Base-by-base conservation (phyloP, 1,140 invertebrate genomes). In the Pectinophora gossypiella region DNA sequence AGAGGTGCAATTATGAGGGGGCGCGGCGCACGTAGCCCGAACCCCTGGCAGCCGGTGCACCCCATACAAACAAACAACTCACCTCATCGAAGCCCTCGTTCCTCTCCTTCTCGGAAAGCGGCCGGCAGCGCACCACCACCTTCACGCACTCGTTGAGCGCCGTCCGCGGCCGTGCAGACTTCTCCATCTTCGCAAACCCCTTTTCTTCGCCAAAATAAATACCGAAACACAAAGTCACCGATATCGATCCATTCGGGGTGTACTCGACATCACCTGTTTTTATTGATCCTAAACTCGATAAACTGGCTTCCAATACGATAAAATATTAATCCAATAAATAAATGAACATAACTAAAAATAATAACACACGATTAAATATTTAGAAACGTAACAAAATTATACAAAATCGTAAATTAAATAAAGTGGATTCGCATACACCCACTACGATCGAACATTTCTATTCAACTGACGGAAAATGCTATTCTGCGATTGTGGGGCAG, bases 91-190 rank as follows among this genome's bases (percentile, higher is more conserved):
- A 92, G 22, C 93, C 93, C 68, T 94, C 92, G 32, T 90, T 77
- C 18, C 90, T 90, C 87, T 99, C 97, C 59, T 93, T 94, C 62
- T 94, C 90, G 71, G 94, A 97, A 77, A 98, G 90, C 18, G 97
- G 97, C 19, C 97, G 91, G 89, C 96, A 97, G 86, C 97, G 87
- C 7, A 98, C 96, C 58, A 97, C 93, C 36, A 98, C 97, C 82
- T 96, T 94, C 21, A 97, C 95, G 69, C 92, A 92, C 89, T 96
- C 95, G 64, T 92, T 92, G 19, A 88, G 85, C 48, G 85, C 87
- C 55, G 84, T 85, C 64, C 88, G 74, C 49, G 86, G 86, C 60
- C 87, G 76, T 56, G 78, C 75, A 45, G 86, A 77, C 70, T 85
- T 87, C 68, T 87, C 84, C 84, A 87, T 87, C 60, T 67, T 77